Base-by-base conservation (phyloP, 2,888 invertebrate species). In the Microctonus brassicae region DNA sequence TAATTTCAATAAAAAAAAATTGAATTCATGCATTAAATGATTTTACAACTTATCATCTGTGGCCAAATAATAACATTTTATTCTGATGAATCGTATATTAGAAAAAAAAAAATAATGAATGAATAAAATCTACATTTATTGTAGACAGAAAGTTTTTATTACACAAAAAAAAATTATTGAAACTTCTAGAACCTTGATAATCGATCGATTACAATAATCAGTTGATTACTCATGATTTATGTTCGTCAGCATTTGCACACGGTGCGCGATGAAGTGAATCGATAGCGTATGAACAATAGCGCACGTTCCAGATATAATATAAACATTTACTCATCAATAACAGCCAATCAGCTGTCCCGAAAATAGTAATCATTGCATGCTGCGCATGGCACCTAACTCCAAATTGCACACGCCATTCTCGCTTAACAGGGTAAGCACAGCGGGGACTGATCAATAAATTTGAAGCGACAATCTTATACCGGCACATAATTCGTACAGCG, bases 401-500 rank as follows among this genome's bases (percentile, higher is more conserved):
- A 58, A 70, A 76, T 82, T 83, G 83, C 83, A 82, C 83, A 82
- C 82, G 80, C 70, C 69, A 53, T 55, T 4, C 7, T 17, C 34
- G 11, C 29, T 24, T 26, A 24, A 65, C 47, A 60, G 47, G 60
- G 26, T 20, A 65, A 60, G 22, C 60, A 47, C 68, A 78, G 82
- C 78, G 79, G 86, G 84, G 82, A 76, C 69, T 72, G 81, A 84
- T 86, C 86, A 80, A 86, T 86, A 86, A 84, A 86, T 85, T 80
- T 81, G 73, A 79, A 79, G 79, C 76, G 72, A 55, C 67, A 61
- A 58, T 63, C 76, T 70, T 75, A 79, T 81, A 79, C 80, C 74
- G 79, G 26, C 76, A 76, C 65, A 77, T 72, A 72, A 58, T 33
- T 5, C 72, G 70, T 5, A 72, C 77, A 71, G 61, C 68, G 66